Evolutionary conservation across 1,140 invertebrate species (phyloP), one percentile per base, ranked within the genome.

Genomic region (Drosophila navojoa): DNA sequence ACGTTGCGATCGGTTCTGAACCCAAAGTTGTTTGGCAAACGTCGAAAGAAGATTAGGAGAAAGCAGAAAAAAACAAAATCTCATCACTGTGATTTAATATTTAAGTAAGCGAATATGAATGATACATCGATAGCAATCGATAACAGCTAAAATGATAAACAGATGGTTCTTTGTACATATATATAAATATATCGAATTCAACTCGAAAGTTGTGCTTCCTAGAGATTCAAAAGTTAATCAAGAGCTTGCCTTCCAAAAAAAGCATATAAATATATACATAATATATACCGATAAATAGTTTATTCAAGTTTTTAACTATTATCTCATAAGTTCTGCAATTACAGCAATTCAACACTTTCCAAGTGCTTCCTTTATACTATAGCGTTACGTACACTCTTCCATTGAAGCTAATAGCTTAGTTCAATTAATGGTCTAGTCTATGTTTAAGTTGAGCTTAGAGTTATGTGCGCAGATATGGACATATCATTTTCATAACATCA

Each of bases 401-500:
- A 76, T 71, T 79, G 68, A 40, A 61, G 68, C 53, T 66, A 74
- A 81, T 49, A 79, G 45, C 57, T 50, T 86, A 87, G 84, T 79
- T 82, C 79, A 87, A 74, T 89, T 87, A 89, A 87, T 87, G 55
- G 82, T 87, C 82, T 87, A 87, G 82, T 89, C 82, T 87, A 87
- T 9, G 62, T 69, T 82, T 89, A 87, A 79, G 79, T 71, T 72
- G 53, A 64, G 6, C 13, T 50, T 49, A 63, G 42, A 67, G 25
- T 25, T 63, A 54, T 45, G 52, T 19, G 38, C 44, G 44, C 45
- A 59, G 40, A 13, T 27, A 45, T 11, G n/a, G n/a, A 15, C 27
- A 32, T 7, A 45, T 40, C 22, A 50, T 63, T 27, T 11, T 38
- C 11, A 4, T 38, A 38, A 38, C 35, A 38, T 38, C 35, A 38